Evolutionary conservation across 2,113 vertebrate species (phyloP).

Genomic region (Benitochromis conjunctus): DNA sequence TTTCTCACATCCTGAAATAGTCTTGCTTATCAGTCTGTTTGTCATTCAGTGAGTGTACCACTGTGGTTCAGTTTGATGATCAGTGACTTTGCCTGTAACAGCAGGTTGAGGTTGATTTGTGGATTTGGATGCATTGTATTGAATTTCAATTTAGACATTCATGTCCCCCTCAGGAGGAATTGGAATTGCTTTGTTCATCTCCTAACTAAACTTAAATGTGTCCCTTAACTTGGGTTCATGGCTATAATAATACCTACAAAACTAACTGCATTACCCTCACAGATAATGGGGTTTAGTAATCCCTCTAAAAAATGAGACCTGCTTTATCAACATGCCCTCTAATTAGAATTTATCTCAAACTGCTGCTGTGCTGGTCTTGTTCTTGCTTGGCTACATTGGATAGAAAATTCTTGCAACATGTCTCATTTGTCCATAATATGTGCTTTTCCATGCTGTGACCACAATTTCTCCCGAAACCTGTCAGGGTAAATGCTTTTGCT

Average conservation of each 20-base stretch:
- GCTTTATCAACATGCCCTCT: neutral
- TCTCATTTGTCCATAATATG: neutral
- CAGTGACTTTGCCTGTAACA: neutral
- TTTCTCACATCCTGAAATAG: neutral
- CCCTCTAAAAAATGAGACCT: neutral
- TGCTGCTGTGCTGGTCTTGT: neutral
- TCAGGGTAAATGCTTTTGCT: neutral
- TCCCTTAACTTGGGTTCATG: neutral
- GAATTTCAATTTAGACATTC: neutral
- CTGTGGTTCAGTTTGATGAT: neutral
- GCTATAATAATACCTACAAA: neutral
- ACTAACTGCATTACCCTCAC: neutral
- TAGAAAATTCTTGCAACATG: neutral
- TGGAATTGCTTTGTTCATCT: neutral
- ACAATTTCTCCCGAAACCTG: neutral
- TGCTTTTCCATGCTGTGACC: neutral
- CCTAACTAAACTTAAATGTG: neutral
- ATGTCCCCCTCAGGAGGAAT: neutral
- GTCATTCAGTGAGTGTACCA: neutral
- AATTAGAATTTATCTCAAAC: neutral
- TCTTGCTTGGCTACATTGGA: neutral
- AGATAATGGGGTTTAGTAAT: neutral
- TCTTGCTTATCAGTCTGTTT: neutral
- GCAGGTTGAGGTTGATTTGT: neutral
- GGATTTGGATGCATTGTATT: neutral